Base-by-base conservation (phyloP, 1,140 invertebrate species). In the Heliconius himera region DNA sequence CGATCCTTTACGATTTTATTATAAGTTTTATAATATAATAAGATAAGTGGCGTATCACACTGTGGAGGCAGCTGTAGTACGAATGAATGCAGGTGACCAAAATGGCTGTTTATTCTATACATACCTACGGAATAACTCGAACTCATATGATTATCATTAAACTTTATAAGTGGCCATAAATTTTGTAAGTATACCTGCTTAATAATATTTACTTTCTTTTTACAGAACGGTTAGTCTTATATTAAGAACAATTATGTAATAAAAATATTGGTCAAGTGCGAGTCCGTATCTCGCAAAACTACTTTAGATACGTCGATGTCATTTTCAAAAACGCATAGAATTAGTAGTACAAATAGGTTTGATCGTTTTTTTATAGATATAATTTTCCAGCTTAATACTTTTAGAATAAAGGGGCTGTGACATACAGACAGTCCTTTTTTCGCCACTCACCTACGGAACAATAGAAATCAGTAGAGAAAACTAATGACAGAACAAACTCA, bases 1-100 rank as follows among this genome's bases (percentile, higher is more conserved):
- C 49, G 16, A 20, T 51, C 18, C 5, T 1, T 51, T 51, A 20
- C 1, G 2, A 20, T 18, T 51, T 51, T 51, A 20, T 56, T 56
- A n/a, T 5, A 29, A 56, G 2, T 20, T 60, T 74, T 36, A 36
- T n/a, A n/a, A n/a, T n/a, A n/a, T 36, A 36, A 36, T 36, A 36
- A 74, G 20, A 75, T 75, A 66, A 22, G 54, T 75, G 74, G 22
- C 74, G 54, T 75, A 60, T 66, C 54, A 75, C 74, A 75, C 74
- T 75, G 33, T 75, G 51, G 13, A 54, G 1, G 60, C 74, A 75
- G 74, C 54, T 75, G 74, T 16, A 16, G 60, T 29, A 66, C 60
- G 26, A 66, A 66, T 66, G 26, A 26, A 66, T 66, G 60, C 60
- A 66, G 60, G 60, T 66, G 60, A 66, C 60, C 60, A 66, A 29